Evolutionary conservation across 2,888 invertebrate genomes (phyloP), one percentile per base, ranked within the genome.

Genomic region (Eutolmus rufibarbis): DNA sequence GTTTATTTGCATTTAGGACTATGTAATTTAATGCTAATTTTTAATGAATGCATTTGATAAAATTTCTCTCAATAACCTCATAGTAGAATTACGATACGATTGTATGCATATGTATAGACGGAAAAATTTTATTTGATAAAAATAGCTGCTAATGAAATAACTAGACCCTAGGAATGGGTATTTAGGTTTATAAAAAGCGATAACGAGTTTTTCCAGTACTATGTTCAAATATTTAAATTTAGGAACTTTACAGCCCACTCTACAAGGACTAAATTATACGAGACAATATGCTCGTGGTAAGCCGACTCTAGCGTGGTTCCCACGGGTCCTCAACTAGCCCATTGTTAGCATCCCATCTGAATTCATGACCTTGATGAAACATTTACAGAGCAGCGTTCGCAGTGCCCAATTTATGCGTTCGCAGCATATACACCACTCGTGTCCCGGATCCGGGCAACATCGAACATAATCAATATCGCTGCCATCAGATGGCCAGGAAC

Each of bases 401-500:
- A 57, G n/a, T 37, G 57, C 43, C 43, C 28, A 82, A 82, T 82
- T 56, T 82, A 51, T 82, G 57, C 57, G 28, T 43, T 56, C 34
- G n/a, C 28, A 57, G 31, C 82, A 23, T 5, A 46, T 14, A 46
- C 9, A 8, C 31, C n/a, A 56, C 31, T 19, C 28, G 57, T 51
- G 82, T 34, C 23, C 34, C n/a, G 19, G 40, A 66, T 40, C 28
- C n/a, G n/a, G 7, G 57, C 9, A 66, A 19, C 40, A 23, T 37
- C 66, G 43, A 34, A 74, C 84, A 66, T 37, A 84, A 66, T 84
- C 84, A 40, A 66, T 66, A 57, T 23, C 66, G 37, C 37, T 31
- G 19, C 46, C 74, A 84, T 84, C 84, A 74, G 84, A 84, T 84
- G 40, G 84, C 37, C 37, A 74, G 82, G 23, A 57, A 82, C 82